Evolutionary conservation across 2,888 invertebrate species (phyloP), one percentile per base, ranked within the genome.

Genomic region (Polia nebulosa): DNA sequence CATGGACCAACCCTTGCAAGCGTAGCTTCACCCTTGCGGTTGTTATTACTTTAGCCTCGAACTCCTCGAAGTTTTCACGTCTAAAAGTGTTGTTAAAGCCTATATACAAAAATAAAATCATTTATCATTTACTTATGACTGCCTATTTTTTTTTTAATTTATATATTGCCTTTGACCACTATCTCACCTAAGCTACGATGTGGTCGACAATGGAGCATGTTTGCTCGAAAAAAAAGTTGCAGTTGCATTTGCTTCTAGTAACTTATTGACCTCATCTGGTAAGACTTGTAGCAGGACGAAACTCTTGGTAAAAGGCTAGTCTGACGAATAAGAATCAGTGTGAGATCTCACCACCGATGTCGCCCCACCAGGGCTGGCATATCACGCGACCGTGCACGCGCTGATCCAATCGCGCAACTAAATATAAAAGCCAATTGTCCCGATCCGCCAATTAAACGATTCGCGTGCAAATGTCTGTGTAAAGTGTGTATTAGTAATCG

Each of bases 311-410:
- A 68, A 53, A 60, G 17, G 20, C 51, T 53, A 29, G 5, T 36
- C 47, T 32, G 60, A 74, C 44, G 17, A 88, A 86, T 88, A 85
- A 87, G 87, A 87, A 85, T 86, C 81, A 82, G 44, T 58, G 60
- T 51, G 78, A 87, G 90, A 92, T 92, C 85, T 81, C 76, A 79
- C 63, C 70, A 77, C 56, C 69, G 89, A 90, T 90, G 85, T 49
- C 11, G 7, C 53, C 69, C 57, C 81, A 80, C 79, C 80, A 66
- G 81, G 47, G 44, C 63, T 85, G 85, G 67, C 83, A 84, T 85
- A 85, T 81, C 85, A 93, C 93, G 93, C 93, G 89, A 94, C 87
- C 44, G 17, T 34, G 73, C 84, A 79, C 81, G 81, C 78, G 78
- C 55, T 49, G 72, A 78, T 81, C 57, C 55, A 58, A 78, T 76